phyloP scores from a whole-genome alignment of 1,140 invertebrate genomes.

The Nautilus pompilius region DNA sequence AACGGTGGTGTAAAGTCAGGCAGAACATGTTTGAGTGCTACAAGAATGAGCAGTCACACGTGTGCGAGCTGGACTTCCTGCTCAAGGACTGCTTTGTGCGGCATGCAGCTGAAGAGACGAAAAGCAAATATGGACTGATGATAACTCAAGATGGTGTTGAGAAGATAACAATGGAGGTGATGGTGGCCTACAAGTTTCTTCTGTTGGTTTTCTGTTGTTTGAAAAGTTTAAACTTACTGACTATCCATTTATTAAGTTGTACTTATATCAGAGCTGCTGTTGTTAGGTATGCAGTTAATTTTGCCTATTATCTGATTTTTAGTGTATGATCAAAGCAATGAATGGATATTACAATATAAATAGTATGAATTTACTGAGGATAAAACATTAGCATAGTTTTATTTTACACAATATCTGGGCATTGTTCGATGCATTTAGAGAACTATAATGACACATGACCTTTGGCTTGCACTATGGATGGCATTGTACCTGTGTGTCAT shows the following conservation, averaged over 20 bases:
- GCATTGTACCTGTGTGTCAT: too few species aligned
- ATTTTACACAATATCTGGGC: too few species aligned
- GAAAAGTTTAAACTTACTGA: neutral
- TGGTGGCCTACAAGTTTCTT: neutral
- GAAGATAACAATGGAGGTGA: constrained; percentile 47
- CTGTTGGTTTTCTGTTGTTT: neutral
- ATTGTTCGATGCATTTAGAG: too few species aligned
- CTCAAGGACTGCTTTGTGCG: constrained; percentile 34
- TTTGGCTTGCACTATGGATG: too few species aligned
- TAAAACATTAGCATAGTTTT: too few species aligned
- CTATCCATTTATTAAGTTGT: neutral
- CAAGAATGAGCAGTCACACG: constrained; percentile 21
- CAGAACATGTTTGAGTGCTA: constrained; percentile 44
- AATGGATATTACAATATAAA: too few species aligned
- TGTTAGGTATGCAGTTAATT: neutral
- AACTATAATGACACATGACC: too few species aligned
- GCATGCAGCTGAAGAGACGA: constrained; percentile 38
- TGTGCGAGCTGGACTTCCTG: constrained; percentile 39
- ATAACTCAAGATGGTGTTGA: constrained; percentile 32
- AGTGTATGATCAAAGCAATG: neutral
- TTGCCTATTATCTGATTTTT: neutral
- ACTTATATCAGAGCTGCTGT: neutral
- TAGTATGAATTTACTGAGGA: too few species aligned
- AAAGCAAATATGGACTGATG: constrained; percentile 40
- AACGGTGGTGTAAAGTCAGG: constrained; percentile 40